Base-by-base conservation (phyloP, 1,140 invertebrate species). In the Coenobita brevimanus region DNA sequence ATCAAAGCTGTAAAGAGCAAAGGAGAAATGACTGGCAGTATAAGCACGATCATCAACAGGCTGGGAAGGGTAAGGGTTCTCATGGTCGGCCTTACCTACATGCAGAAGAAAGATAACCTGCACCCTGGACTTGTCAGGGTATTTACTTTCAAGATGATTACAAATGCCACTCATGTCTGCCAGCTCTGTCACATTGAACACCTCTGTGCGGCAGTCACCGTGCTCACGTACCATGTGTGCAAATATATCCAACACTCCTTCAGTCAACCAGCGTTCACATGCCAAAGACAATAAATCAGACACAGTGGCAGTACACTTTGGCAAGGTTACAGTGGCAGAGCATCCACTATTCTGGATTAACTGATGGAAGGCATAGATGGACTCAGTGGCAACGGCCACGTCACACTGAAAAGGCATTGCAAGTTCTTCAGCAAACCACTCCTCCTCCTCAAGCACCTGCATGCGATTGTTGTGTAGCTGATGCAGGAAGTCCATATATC, bases 11-110 rank as follows among this genome's bases (percentile, higher is more conserved):
- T 43, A 76, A 1, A 76, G 73, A 21, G 73, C 73, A 24, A 76
- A 76, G 36, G 73, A 76, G 73, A 76, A 76, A 38, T 76, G 73
- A n/a, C 73, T 76, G 41, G 73, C 73, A 43, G 73, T 76, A 46
- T 76, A 76, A 17, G 27, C 24, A 1, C 73, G 73, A 38, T 76
- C 73, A 43, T 76, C 27, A 21, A 38, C 24, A 38, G 15, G 15
- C 3, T 50, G 46, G 17, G 6, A 6, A 17, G 36, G 15, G 17
- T 43, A n/a, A 46, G 73, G 38, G 17, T 15, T 38, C 24, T 76
- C 73, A n/a, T 76, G 8, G 2, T 76, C 73, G 0, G 73, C 73
- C 24, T 76, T 76, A 0, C 73, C 73, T 0, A 76, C 73, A 41
- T 76, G 73, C 41, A 76, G 21, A 0, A 76, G 13, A 46, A 76